Percentiles rank a stretch among this genome's conserved stretches.
These are phyloP conservation scores for Eufriesea mexicana DNA, from an alignment of 1,140 invertebrate genomes.

Conservation along the genomic window DNA sequence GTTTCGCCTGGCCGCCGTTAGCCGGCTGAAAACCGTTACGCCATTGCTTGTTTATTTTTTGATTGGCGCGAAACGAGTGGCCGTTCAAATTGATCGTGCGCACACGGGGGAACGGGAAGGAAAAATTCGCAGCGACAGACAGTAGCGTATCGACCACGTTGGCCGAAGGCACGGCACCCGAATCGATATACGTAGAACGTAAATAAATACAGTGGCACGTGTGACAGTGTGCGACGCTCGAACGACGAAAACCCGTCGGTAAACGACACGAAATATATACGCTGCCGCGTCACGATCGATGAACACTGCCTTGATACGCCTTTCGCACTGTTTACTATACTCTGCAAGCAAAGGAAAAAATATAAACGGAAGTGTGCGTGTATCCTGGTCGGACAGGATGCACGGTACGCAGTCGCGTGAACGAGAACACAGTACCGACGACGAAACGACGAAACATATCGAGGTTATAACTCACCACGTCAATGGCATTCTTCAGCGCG, in stretches of 20 bases:
- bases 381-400: neutral
- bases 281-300: constrained; percentile 22
- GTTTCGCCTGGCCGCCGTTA: neutral
- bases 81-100: neutral
- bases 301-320: neutral
- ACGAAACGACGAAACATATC: neutral
- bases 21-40: too few relatives aligned
- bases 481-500: constrained; percentile 82
- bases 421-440: neutral
- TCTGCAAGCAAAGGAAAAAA: too few relatives aligned
- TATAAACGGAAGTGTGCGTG: neutral
- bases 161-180: neutral
- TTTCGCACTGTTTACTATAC: neutral
- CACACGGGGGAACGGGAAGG: neutral
- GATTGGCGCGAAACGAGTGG: neutral
- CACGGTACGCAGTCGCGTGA: neutral
- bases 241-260: neutral
- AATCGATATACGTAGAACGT: constrained; percentile 21
- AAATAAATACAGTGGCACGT: constrained; percentile 49
- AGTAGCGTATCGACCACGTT: neutral
- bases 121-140: neutral
- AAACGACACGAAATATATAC: neutral
- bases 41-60: neutral
- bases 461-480: constrained; percentile 79
- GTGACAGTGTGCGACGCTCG: neutral